phyloP scores from a whole-genome alignment of 2,797 vertebrate species.

The Centroberyx gerrardi region DNA sequence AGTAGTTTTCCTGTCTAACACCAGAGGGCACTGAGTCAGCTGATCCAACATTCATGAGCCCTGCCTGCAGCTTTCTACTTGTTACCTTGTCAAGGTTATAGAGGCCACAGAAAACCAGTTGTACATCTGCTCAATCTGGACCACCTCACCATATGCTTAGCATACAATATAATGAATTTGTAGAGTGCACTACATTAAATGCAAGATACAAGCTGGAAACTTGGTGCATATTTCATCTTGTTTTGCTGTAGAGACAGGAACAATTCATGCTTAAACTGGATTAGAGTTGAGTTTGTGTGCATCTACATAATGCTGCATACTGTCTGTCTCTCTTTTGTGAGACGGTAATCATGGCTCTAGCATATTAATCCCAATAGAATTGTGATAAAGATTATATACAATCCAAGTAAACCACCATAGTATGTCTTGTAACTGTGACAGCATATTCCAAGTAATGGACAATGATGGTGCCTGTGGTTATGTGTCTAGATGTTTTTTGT shows the following conservation, averaged over 20 bases:
- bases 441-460: constrained; percentile 6
- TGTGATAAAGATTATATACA: background rate
- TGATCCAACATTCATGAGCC: constrained; percentile 31
- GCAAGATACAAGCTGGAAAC: constrained; percentile 3
- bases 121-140: constrained; percentile 42
- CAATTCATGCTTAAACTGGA: background rate
- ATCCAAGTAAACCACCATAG: no score
- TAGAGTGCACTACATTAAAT: background rate
- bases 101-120: constrained; percentile 27
- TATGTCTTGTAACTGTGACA: constrained; percentile 6
- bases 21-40: constrained; percentile 56
- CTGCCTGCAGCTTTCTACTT: constrained; percentile 33
- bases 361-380: background rate
- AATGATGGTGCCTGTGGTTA: constrained; percentile 13
- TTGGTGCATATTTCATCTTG: background rate
- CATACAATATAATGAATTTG: background rate
- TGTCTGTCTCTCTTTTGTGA: background rate
- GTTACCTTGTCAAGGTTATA: constrained; percentile 42
- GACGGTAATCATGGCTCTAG: background rate
- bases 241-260: constrained; percentile 11
- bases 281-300: background rate
- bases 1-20: constrained; percentile 42
- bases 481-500: constrained; percentile 11
- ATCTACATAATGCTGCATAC: constrained; percentile 6
- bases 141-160: background rate